These are phyloP conservation scores for Eubucco bourcierii DNA, from an alignment of 2,113 vertebrate genomes.

Conservation along the genomic window DNA sequence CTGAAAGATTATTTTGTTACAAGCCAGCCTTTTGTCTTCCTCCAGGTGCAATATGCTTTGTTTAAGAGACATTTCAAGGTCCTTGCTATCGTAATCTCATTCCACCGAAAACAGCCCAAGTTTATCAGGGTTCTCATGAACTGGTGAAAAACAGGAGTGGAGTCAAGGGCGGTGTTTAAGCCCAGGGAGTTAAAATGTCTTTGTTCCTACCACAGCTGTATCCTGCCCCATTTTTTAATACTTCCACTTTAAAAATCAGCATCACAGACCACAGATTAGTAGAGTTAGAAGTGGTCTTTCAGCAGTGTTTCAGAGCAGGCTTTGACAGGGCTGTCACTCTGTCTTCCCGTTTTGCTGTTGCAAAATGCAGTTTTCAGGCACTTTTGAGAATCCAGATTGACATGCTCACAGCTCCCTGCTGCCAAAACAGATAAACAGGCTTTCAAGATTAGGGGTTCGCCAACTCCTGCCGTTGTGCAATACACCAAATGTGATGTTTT, in stretches of 20 bases:
- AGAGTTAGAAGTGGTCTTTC: not conserved
- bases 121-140: conserved; percentile 56
- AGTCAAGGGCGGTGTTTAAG: not conserved
- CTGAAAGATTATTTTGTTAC: conserved; percentile 23
- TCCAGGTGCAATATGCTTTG: conserved; percentile 48
- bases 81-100: conserved; percentile 4
- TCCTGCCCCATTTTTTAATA: not conserved
- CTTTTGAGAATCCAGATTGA: not conserved
- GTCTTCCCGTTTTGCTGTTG: accelerated
- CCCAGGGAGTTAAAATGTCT: not conserved
- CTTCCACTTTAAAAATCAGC: not conserved
- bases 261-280: not conserved
- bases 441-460: not conserved
- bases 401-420: accelerated
- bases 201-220: not conserved
- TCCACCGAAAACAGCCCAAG: conserved; percentile 16
- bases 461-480: not conserved
- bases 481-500: accelerated
- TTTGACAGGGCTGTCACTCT: not conserved
- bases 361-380: not conserved
- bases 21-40: conserved; percentile 26
- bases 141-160: not conserved
- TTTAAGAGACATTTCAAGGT: conserved; percentile 53
- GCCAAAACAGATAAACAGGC: not conserved
- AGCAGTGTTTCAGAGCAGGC: accelerated